Base-by-base conservation (phyloP, 2,888 invertebrate species). In the Pegoplata infirma region DNA sequence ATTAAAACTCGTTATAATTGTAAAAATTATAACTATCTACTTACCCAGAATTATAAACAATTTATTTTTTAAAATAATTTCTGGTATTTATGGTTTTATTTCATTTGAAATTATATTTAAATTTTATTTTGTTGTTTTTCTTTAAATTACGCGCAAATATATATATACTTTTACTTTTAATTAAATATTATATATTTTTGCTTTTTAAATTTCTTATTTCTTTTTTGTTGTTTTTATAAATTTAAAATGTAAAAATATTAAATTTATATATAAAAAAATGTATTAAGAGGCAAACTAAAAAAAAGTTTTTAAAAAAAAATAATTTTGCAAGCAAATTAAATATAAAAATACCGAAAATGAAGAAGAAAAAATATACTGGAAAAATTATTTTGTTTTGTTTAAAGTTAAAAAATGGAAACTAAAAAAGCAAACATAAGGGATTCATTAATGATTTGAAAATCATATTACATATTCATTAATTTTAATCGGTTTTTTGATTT, bases 51-150 rank as follows among this genome's bases (percentile, higher is more conserved):
- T n/a, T n/a, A n/a, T n/a, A n/a, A n/a, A n/a, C n/a, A n/a, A n/a
- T n/a, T n/a, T n/a, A n/a, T n/a, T n/a, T n/a, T n/a, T n/a, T n/a
- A n/a, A n/a, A n/a, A n/a, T n/a, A n/a, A n/a, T n/a, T n/a, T n/a
- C n/a, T n/a, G n/a, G n/a, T n/a, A n/a, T n/a, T n/a, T n/a, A n/a
- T 80, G 61, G 71, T 81, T 81, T 79, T 79, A 80, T 80, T 82
- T 76, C 72, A 79, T 76, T 80, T 78, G 80, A 79, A 81, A 77
- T 63, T 80, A 71, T 79, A 79, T 76, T 76, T 78, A 76, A 80
- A 82, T 77, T 75, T 80, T 46, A 69, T 63, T n/a, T 77, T 71
- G 75, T 78, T 77, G 64, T 58, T 77, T 78, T 79, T 76, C 68
- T 81, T 81, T 80, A 82, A 81, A 76, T 80, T 77, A 76, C 71